Evolutionary conservation across 2,888 invertebrate species (phyloP), one percentile per base, ranked within the genome.

Genomic region (Cordilura impudica): DNA sequence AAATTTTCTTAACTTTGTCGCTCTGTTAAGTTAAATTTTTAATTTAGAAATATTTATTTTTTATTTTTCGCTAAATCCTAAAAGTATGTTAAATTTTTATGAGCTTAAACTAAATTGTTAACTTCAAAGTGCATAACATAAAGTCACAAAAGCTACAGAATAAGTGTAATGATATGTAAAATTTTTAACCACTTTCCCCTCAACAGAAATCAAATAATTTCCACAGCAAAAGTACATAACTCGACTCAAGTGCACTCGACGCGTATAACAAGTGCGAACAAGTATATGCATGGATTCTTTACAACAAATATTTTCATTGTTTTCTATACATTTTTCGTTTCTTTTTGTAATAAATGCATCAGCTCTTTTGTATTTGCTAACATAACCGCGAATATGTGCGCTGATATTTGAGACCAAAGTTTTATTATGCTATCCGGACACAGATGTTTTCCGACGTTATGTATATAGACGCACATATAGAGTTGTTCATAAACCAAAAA

Each of bases 241-340:
- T 76, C 49, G 75, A 70, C 56, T 58, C 19, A 56, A 76, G 69
- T 70, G 63, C 75, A 49, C 75, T 76, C 56, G 19, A 43, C 14
- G 63, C 43, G 7, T 76, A 70, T 45, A 67, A 76, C 54, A 56
- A 70, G 56, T 49, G 75, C 69, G 39, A 63, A 56, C 49, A 75
- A 70, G 56, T 76, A 56, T 39, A 29, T 69, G 69, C n/a, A 45
- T 65, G 12, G 1, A 26, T 10, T 39, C n/a, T n/a, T n/a, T 51
- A n/a, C 31, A 45, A 16, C 43, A 4, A n/a, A 8, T 21, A 39
- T 12, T n/a, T 53, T 0, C 35, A n/a, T 12, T 69, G 43, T 16
- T 14, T 18, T 29, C 45, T 18, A 31, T 31, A 2, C 10, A 31
- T 18, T 18, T 35, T 18, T 29, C 45, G 26, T 47, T 31, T 4